phyloP scores from a whole-genome alignment of 2,113 vertebrate genomes.

The Taxidea taxus region DNA sequence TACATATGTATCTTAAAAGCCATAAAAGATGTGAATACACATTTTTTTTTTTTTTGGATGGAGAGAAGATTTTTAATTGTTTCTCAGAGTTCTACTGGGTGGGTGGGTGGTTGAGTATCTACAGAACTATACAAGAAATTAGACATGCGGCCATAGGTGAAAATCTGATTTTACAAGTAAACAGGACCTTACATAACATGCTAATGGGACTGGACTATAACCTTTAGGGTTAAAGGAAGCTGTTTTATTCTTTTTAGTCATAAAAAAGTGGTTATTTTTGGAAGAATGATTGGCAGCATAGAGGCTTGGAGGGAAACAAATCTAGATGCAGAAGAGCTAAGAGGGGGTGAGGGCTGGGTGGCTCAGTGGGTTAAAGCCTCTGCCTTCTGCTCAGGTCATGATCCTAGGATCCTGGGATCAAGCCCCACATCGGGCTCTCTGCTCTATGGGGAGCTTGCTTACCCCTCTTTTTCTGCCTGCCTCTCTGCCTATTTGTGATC shows the following conservation, averaged over 20 bases:
- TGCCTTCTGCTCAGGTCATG: no score
- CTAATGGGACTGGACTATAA: not conserved
- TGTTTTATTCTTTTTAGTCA: not conserved
- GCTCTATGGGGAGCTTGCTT: no score
- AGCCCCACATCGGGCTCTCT: no score
- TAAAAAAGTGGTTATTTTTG: not conserved
- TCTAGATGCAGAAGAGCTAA: not conserved
- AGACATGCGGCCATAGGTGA: not conserved
- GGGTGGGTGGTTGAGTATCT: not conserved
- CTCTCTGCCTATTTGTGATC: no score
- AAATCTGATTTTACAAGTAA: not conserved
- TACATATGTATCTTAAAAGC: not conserved
- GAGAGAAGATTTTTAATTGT: not conserved
- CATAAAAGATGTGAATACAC: not conserved
- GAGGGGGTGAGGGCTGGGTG: accelerated
- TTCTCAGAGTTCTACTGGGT: not conserved
- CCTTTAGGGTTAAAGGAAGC: not conserved
- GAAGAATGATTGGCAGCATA: not conserved
- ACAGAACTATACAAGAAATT: not conserved
- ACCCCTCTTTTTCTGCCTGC: no score
- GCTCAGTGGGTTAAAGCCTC: no score
- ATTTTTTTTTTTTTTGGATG: not conserved
- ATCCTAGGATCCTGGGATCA: no score
- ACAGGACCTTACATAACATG: not conserved
- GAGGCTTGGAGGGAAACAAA: not conserved